These are phyloP conservation scores for Alosa sapidissima DNA, from an alignment of 2,797 vertebrate species.

Conservation along the genomic window DNA sequence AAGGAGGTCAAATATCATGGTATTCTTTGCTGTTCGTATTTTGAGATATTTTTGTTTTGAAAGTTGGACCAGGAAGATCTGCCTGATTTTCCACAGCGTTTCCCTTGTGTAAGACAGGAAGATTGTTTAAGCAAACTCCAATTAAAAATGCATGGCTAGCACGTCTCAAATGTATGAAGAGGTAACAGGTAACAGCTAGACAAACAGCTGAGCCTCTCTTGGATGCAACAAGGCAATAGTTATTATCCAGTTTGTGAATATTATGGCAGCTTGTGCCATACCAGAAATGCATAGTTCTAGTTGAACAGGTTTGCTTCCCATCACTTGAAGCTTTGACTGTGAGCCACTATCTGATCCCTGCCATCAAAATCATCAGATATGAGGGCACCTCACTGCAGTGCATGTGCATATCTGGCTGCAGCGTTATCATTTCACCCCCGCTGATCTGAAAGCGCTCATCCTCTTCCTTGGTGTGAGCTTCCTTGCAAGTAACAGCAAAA, in stretches of 20 bases:
- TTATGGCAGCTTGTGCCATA: background rate
- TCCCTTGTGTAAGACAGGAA: background rate
- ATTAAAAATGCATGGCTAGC: conserved; percentile 15
- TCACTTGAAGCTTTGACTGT: background rate
- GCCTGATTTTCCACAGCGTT: background rate
- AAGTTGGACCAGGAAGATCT: background rate
- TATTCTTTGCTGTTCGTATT: background rate
- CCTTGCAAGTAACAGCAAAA: background rate
- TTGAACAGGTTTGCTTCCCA: background rate
- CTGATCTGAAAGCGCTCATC: background rate
- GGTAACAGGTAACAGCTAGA: background rate
- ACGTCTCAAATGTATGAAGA: background rate
- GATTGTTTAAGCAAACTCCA: background rate
- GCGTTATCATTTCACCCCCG: background rate
- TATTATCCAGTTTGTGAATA: background rate
- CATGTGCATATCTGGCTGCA: background rate
- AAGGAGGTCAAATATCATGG: background rate
- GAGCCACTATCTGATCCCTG: background rate
- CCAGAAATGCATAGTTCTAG: background rate
- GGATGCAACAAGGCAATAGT: background rate
- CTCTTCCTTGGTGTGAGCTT: background rate
- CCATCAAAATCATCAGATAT: background rate
- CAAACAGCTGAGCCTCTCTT: background rate
- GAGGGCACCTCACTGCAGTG: background rate
- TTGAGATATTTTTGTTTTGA: background rate